Conservation (phyloP, 2,888 invertebrate species). For the Trachelus iudaicus region DNA sequence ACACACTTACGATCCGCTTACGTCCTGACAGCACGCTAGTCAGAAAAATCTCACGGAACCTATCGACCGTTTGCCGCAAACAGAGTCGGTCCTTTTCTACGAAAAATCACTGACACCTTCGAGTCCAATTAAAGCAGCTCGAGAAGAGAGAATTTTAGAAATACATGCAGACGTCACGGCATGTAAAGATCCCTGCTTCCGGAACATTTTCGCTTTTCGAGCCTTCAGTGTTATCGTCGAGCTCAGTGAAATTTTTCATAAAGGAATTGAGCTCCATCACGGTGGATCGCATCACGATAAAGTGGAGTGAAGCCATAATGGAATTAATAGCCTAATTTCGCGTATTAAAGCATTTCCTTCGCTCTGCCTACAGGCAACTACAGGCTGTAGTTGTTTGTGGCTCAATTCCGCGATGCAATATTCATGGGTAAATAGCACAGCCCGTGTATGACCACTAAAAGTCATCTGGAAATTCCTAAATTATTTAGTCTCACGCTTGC, state of each 20-base stretch:
- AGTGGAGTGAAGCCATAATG: constrained; percentile 25
- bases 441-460: constrained; percentile 38
- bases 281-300: neutral
- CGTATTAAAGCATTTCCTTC: too few species aligned
- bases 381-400: too few species aligned
- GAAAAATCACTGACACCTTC: too few species aligned
- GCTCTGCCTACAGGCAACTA: too few species aligned
- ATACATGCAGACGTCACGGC: too few species aligned
- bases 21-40: too few species aligned
- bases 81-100: too few species aligned
- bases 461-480: constrained; percentile 42
- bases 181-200: neutral
- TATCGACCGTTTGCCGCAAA: too few species aligned
- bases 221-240: constrained; percentile 42
- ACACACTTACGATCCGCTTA: too few species aligned
- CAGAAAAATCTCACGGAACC: too few species aligned
- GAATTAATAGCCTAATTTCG: constrained; percentile 34
- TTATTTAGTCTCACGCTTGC: neutral
- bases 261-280: constrained; percentile 31
- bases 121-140: too few species aligned
- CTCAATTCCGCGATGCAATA: constrained; percentile 45
- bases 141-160: too few species aligned
- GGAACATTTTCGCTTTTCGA: neutral
- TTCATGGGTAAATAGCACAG: constrained; percentile 36
- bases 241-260: constrained; percentile 41